Evolutionary conservation across 2,797 vertebrate species (phyloP), one percentile per base, ranked within the genome.

Genomic region (Microhierax caerulescens): DNA sequence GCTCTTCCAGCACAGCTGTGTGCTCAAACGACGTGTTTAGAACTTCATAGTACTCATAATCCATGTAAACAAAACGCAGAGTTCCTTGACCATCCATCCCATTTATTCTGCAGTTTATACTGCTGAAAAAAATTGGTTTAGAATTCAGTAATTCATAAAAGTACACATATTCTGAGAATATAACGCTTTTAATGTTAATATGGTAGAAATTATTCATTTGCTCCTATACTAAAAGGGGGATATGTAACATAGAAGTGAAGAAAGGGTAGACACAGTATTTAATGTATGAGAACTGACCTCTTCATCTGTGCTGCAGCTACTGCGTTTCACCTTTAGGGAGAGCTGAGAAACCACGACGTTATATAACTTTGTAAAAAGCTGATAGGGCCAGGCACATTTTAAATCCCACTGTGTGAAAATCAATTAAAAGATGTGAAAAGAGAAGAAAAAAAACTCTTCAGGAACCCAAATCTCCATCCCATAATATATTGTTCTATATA

Each of bases 371-470:
- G 54, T 21, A 56, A 63, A 93, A 94, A 86, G 30, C 69, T 84
- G 85, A 90, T 63, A 54, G 34, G 91, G 48, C 28, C 63, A 60
- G 39, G 48, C 63, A 51, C 77, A 93, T 79, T 95, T 92, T 76
- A 93, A 88, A 93, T 88, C 19, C 28, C n/a, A 65, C 67, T 84
- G 21, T 69, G 79, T 69, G 72, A 95, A 94, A 96, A 94, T 75
- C 81, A 88, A 53, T 88, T 75, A 80, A 27, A 91, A 50, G 87
- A 90, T 61, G 64, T 72, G 82, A 72, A 95, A 83, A 79, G 7
- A 6, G 84, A 68, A 87, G 50, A 76, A 84, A 67, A 63, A 64
- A 16, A 3, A 3, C 28, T 78, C 32, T 56, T 69, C 69, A 84
- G 80, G 77, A 92, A 93, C 9, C 21, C 90, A 90, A 86, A 84